These are phyloP conservation scores for Dolichotis patagonum DNA, from an alignment of 2,113 vertebrate species.

Conservation along the genomic window DNA sequence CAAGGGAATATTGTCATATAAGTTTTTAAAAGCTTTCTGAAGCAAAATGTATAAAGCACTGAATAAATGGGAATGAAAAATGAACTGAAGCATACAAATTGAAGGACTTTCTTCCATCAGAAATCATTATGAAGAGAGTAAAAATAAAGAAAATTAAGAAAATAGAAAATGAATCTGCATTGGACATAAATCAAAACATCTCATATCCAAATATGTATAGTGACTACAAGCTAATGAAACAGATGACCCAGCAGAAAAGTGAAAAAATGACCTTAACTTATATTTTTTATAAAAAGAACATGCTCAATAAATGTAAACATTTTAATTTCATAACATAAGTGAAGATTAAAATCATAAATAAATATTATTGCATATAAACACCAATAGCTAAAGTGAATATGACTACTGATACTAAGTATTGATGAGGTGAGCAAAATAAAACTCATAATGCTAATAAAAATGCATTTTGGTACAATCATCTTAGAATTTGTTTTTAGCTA, in stretches of 20 bases:
- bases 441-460: not conserved
- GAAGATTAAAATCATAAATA: conserved; percentile 7
- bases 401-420: not conserved
- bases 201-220: not conserved
- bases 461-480: not conserved
- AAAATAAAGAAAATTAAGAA: not conserved
- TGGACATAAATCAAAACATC: not conserved
- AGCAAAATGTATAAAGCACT: not conserved
- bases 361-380: not conserved
- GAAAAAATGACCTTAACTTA: not conserved
- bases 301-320: not conserved
- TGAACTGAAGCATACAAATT: not conserved
- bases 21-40: not conserved
- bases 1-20: not conserved
- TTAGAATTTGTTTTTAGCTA: not conserved
- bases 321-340: not conserved
- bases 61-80: not conserved
- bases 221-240: not conserved
- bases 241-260: not conserved
- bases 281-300: not conserved
- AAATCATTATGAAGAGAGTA: not conserved
- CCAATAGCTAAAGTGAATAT: not conserved
- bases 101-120: not conserved
- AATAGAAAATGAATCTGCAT: not conserved
- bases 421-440: not conserved